These are phyloP conservation scores for Anastrepha obliqua DNA, from an alignment of 1,140 invertebrate genomes.

Conservation along the genomic window DNA sequence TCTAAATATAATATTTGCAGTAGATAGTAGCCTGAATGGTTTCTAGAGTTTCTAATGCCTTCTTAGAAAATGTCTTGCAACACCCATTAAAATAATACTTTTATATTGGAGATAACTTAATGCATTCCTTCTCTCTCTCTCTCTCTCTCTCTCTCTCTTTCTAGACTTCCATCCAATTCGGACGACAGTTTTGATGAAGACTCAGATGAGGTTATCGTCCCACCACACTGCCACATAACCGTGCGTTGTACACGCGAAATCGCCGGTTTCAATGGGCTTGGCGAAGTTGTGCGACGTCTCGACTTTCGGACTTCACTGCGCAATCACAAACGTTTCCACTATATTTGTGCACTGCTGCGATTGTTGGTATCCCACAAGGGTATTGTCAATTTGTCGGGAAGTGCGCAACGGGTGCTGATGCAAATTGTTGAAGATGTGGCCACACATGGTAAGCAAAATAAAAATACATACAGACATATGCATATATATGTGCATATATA, in stretches of 20 bases:
- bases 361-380: constrained; percentile 90
- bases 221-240: constrained; percentile 94
- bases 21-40: too few species aligned
- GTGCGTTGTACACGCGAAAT: constrained; percentile 95
- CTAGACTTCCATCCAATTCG: constrained; percentile 61
- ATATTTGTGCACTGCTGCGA: constrained; percentile 94
- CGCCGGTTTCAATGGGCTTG: constrained; percentile 94
- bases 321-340: constrained; percentile 95
- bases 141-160: not conserved
- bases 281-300: constrained; percentile 93
- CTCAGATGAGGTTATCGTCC: constrained; percentile 77
- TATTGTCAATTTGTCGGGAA: constrained; percentile 88
- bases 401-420: constrained; percentile 93
- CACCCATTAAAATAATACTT: too few species aligned
- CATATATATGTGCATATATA: too few species aligned
- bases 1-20: too few species aligned
- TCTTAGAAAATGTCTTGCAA: too few species aligned
- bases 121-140: too few species aligned
- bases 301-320: constrained; percentile 96
- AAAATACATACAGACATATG: too few species aligned
- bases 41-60: too few species aligned
- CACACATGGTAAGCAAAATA: constrained; percentile 82
- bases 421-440: constrained; percentile 96
- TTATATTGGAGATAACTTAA: too few species aligned
- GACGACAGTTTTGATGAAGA: constrained; percentile 65